A percentile compares a stretch with the other conserved stretches of the same genome.
Evolutionary conservation across 2,888 invertebrate genomes (phyloP).

Genomic region (Andrena minutula): DNA sequence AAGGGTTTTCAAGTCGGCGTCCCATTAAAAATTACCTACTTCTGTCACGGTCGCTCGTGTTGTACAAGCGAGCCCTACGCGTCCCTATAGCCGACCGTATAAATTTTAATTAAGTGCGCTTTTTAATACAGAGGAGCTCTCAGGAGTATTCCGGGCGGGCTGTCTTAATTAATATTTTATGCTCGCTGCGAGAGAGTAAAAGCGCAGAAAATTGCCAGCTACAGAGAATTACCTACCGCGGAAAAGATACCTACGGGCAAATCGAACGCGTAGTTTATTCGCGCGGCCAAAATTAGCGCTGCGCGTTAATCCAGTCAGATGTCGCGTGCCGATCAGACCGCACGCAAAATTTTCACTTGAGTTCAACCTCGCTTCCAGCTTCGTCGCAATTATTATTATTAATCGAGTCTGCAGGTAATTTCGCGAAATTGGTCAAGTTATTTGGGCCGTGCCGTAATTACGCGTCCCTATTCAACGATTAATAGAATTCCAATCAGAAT

Average conservation of each 20-base stretch:
- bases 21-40: conserved; percentile 15
- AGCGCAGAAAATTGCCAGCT: background rate
- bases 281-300: background rate
- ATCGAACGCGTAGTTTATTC: background rate
- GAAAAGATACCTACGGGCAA: background rate
- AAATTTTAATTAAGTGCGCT: conserved; percentile 47
- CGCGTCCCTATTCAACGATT: conserved; percentile 6
- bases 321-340: background rate
- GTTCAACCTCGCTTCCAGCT: background rate
- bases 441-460: conserved; percentile 17
- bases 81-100: background rate
- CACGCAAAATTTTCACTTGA: background rate
- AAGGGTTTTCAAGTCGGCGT: conserved; percentile 21
- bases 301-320: background rate
- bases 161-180: conserved; percentile 52
- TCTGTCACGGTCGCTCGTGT: background rate
- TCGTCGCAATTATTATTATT: conserved; percentile 51
- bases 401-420: conserved; percentile 14
- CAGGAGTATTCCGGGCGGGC: background rate
- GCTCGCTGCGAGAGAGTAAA: background rate
- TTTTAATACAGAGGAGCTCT: conserved; percentile 18
- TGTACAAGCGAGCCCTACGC: background rate
- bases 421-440: conserved; percentile 29
- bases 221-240: background rate
- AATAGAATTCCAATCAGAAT: conserved; percentile 43